Evolutionary conservation across 2,113 vertebrate species (phyloP).

Genomic region (Notarius quadriscutis): DNA sequence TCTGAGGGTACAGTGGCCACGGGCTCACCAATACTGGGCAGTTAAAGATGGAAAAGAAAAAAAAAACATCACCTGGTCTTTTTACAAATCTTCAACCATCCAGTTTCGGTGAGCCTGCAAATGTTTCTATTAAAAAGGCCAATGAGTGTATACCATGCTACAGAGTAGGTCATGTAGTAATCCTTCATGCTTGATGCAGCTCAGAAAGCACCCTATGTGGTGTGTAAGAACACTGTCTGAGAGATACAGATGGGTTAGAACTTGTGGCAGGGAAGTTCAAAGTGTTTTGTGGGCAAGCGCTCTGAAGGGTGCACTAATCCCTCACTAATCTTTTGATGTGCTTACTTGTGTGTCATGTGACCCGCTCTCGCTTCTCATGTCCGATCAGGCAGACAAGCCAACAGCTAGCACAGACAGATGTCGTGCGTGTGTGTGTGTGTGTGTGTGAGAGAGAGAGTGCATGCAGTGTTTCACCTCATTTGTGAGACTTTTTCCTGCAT

Average conservation of each 20-base stretch:
- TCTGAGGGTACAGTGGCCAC: background rate
- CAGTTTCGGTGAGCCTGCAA: background rate
- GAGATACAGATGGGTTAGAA: background rate
- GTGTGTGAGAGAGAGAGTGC: background rate
- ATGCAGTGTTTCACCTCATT: background rate
- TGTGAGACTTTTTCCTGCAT: background rate
- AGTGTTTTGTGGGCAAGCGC: slow-evolving; percentile 22
- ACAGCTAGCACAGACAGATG: background rate
- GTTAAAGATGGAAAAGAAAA: background rate
- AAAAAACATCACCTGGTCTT: background rate
- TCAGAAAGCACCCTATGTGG: background rate
- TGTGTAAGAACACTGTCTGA: slow-evolving; percentile 5
- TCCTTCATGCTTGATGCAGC: background rate
- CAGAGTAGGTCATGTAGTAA: background rate
- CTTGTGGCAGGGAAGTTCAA: slow-evolving; percentile 39
- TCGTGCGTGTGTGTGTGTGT: background rate
- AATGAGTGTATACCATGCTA: background rate
- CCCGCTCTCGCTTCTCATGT: slow-evolving; percentile 17
- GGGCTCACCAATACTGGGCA: background rate
- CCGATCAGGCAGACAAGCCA: slow-evolving; percentile 1
- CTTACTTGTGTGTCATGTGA: slow-evolving; percentile 40
- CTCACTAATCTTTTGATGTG: slow-evolving; percentile 45
- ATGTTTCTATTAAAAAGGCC: background rate
- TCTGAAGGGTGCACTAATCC: slow-evolving; percentile 42
- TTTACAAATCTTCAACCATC: background rate